Evolutionary conservation across 2,113 vertebrate species (phyloP), one percentile per base, ranked within the genome.

Genomic region (Spea multiplicata): DNA sequence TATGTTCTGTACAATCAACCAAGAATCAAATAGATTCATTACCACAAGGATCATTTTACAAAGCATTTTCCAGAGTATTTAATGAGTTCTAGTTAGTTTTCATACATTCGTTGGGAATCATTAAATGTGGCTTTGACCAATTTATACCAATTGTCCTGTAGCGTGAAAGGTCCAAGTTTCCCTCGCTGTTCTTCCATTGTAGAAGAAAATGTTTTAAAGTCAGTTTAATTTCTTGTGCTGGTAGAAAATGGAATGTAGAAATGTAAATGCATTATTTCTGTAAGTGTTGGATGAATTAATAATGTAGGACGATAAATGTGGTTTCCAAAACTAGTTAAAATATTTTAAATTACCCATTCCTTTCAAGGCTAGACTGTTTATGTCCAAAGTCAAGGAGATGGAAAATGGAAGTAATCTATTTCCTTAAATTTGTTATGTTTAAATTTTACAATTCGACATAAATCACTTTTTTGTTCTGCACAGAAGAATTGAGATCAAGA

Each of bases 341-440:
- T 75, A 30, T 55, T 70, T 75, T 44, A 69, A 78, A 69, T 82
- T 47, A 72, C 46, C 61, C 50, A 52, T 52, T 52, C 50, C 50
- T 52, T 52, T 52, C 50, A 12, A 2, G 14, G 3, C 55, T 13
- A 13, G 55, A 13, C 55, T 59, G 55, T 13, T 59, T 59, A 8
- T 59, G 55, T 59, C 12, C 9, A 5, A 59, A 59, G 55, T 59
- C 8, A 59, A 59, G 12, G 0, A 59, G 55, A 8, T 2, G 30
- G 8, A 59, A 59, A 59, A 59, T 59, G 55, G 55, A 59, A 13
- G 14, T 10, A 52, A 52, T 52, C 50, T 52, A 52, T 52, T 7
- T 52, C 50, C 9, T 52, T 6, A 52, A 52, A 52, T 52, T 7
- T 52, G 9, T 10, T 10, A 52, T 52, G 50, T 52, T 30, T 30